Base-by-base conservation (phyloP, 2,888 invertebrate species). In the Toxonevra muliebris region DNA sequence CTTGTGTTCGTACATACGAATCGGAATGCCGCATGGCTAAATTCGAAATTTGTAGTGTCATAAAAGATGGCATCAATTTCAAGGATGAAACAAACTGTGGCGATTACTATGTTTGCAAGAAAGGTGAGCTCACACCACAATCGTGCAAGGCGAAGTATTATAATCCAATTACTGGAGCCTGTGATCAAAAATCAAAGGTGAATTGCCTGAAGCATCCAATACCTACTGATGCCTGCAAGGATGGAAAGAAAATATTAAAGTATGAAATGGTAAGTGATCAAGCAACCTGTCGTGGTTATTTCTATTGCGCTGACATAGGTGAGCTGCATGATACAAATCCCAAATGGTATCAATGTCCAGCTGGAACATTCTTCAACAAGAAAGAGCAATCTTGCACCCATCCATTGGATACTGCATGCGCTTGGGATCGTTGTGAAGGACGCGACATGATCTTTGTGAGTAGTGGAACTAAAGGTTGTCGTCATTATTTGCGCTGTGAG, bases 401-500 rank as follows among this genome's bases (percentile, higher is more conserved):
- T 11, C 79, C 83, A 3, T 69, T 71, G 17, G 8, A 54, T 40
- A 77, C 77, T 0, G 12, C 1, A 11, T 82, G 82, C 67, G 66
- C 72, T 30, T 68, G 73, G 45, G 81, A 82, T 74, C 83, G 83
- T 43, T 82, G 82, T 15, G 79, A 79, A n/a, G 83, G 83, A 3
- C 81, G 83, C 11, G 68, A 73, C 1, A 7, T 72, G 1, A 66
- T 61, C 0, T 79, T 80, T 63, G 82, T 82, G 0, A 67, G 69
- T 0, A 80, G 80, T 48, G 20, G 57, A 3, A 74, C 68, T 0
- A 71, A 64, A 15, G 80, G 79, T 4, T 82, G 82, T 62, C 80
- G 83, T 2, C 57, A 79, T 41, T 82, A 82, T 71, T 64, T 79
- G 3, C 69, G 75, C 8, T 82, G 82, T 58, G 63, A 77, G 30